These are phyloP conservation scores for Temnothorax unifasciatus DNA, from an alignment of 2,888 invertebrate genomes.

Conservation along the genomic window DNA sequence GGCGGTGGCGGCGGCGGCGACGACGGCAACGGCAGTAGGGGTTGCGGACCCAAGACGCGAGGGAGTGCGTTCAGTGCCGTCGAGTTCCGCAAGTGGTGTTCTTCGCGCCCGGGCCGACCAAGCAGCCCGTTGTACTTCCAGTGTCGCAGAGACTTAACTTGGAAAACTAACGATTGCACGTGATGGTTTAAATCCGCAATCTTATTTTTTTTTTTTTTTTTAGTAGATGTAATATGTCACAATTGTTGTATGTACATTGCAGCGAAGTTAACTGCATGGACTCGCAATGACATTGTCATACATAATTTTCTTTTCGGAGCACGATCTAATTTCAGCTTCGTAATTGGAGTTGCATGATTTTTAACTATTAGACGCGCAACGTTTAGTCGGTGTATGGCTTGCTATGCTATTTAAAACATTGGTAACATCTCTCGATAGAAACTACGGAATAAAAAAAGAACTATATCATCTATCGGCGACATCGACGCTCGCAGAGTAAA, in stretches of 20 bases:
- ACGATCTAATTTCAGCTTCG: background rate
- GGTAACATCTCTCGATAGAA: background rate
- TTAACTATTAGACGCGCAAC: background rate
- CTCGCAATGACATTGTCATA: background rate
- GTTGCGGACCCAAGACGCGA: conserved; percentile 76
- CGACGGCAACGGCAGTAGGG: conserved; percentile 77
- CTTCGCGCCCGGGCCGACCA: conserved; percentile 21
- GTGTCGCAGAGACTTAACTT: background rate
- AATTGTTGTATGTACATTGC: background rate
- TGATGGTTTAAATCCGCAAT: background rate
- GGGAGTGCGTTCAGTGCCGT: conserved; percentile 62
- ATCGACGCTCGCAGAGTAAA: background rate
- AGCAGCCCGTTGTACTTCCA: background rate
- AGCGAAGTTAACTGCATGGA: background rate
- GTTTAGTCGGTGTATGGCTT: background rate
- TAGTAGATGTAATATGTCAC: background rate
- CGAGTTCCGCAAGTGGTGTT: conserved; percentile 43
- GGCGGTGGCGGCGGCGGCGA: conserved; percentile 56
- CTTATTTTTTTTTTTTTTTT: background rate
- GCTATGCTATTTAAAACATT: background rate
- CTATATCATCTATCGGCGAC: background rate
- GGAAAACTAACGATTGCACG: background rate
- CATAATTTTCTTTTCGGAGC: background rate
- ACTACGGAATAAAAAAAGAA: background rate
- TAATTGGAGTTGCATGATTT: background rate